Evolutionary conservation across 2,113 vertebrate genomes (phyloP).

Genomic region (Sorex araneus): DNA sequence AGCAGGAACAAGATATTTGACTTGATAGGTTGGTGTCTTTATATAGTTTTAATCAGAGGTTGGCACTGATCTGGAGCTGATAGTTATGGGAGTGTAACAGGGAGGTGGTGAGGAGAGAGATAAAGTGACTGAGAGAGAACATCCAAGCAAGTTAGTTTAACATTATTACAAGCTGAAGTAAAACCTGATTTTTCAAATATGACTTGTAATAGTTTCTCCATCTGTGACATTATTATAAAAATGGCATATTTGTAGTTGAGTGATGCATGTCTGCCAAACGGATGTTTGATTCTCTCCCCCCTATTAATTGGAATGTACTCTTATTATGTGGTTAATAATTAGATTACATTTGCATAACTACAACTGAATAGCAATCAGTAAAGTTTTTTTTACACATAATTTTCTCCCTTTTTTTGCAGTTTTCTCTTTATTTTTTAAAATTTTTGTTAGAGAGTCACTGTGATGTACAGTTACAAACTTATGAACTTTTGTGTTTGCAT

Average conservation of each 20-base stretch:
- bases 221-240: conserved; percentile 54
- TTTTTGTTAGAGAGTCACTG: too few species aligned
- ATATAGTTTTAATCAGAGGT: background rate
- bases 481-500: too few species aligned
- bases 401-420: too few species aligned
- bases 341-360: background rate
- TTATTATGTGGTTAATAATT: background rate
- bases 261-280: background rate
- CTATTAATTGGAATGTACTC: background rate
- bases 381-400: too few species aligned
- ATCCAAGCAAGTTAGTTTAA: background rate
- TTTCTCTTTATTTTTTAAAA: too few species aligned
- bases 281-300: background rate
- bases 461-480: too few species aligned
- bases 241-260: conserved; percentile 32
- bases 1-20: background rate
- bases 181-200: background rate
- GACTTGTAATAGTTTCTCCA: conserved; percentile 29
- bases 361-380: background rate
- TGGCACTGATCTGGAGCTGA: conserved; percentile 7
- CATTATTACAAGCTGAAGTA: background rate
- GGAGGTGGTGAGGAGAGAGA: too few species aligned
- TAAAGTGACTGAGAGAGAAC: background rate
- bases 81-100: background rate
- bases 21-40: background rate